Evolutionary conservation across 2,113 vertebrate species (phyloP).

Genomic region (Protobothrops mucrosquamatus): DNA sequence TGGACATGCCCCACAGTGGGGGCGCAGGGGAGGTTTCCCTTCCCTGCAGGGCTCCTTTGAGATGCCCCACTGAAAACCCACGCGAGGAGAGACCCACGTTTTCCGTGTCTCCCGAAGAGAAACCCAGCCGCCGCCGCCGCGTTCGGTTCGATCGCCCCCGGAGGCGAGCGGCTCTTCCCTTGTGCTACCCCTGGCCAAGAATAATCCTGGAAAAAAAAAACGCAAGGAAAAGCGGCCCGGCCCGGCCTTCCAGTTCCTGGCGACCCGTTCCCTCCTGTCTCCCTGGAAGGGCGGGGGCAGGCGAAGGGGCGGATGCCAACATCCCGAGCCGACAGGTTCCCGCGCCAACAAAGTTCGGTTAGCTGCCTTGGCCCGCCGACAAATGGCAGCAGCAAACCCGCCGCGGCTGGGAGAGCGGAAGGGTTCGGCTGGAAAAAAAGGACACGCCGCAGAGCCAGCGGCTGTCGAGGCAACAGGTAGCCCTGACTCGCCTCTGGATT

Average conservation of each 20-base stretch:
- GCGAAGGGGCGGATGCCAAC: background rate
- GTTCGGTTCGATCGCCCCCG: background rate
- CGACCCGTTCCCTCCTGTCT: background rate
- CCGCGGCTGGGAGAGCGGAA: background rate
- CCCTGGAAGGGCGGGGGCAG: background rate
- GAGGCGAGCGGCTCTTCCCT: background rate
- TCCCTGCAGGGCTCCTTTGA: background rate
- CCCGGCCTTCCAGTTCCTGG: background rate
- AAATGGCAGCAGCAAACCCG: background rate
- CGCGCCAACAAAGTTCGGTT: background rate
- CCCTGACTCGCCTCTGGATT: background rate
- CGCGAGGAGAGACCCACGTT: background rate
- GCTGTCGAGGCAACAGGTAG: background rate
- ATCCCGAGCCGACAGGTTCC: background rate
- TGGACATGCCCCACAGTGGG: background rate
- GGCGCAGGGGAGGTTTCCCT: background rate
- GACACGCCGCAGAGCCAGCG: background rate
- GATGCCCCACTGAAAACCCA: background rate
- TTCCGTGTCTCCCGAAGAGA: background rate
- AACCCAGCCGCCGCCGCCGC: background rate
- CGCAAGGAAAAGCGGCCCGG: background rate
- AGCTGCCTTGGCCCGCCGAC: background rate
- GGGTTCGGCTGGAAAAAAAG: background rate
- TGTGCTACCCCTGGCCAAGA: background rate
- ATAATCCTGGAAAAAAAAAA: background rate